These are phyloP conservation scores for Petrocephalus schoutedeni DNA, from an alignment of 2,797 vertebrate genomes.

Conservation along the genomic window DNA sequence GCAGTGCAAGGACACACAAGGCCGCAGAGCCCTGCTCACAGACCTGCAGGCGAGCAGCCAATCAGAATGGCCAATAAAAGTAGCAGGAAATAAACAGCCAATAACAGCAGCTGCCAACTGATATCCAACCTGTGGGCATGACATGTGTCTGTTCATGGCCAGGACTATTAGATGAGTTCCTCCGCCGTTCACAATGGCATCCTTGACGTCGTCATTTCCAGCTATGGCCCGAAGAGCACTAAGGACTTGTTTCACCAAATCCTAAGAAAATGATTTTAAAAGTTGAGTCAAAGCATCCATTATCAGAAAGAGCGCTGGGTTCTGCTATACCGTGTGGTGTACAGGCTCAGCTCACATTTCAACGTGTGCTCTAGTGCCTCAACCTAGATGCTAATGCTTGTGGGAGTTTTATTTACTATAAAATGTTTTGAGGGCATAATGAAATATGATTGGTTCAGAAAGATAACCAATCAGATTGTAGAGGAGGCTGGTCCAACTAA, in stretches of 20 bases:
- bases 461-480: too few relatives aligned
- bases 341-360: not conserved
- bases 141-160: slow-evolving; percentile 76
- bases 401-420: too few relatives aligned
- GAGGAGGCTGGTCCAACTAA: too few relatives aligned
- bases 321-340: not conserved
- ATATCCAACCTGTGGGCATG: slow-evolving; percentile 69
- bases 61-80: not conserved
- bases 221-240: slow-evolving; percentile 77
- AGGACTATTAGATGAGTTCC: slow-evolving; percentile 79
- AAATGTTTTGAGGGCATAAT: too few relatives aligned
- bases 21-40: slow-evolving; percentile 89
- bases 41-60: slow-evolving; percentile 60
- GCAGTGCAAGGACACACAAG: slow-evolving; percentile 77
- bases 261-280: slow-evolving; percentile 53
- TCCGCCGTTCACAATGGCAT: slow-evolving; percentile 73
- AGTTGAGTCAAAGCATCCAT: not conserved
- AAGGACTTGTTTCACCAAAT: slow-evolving; percentile 82
- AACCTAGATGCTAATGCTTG: too few relatives aligned
- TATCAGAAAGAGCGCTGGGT: not conserved
- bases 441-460: too few relatives aligned
- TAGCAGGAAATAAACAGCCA: not conserved
- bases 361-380: too few relatives aligned
- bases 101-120: not conserved
- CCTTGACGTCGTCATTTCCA: slow-evolving; percentile 91